Conservation (phyloP, 2,797 vertebrate genomes). For the Chelon labrosus region DNA sequence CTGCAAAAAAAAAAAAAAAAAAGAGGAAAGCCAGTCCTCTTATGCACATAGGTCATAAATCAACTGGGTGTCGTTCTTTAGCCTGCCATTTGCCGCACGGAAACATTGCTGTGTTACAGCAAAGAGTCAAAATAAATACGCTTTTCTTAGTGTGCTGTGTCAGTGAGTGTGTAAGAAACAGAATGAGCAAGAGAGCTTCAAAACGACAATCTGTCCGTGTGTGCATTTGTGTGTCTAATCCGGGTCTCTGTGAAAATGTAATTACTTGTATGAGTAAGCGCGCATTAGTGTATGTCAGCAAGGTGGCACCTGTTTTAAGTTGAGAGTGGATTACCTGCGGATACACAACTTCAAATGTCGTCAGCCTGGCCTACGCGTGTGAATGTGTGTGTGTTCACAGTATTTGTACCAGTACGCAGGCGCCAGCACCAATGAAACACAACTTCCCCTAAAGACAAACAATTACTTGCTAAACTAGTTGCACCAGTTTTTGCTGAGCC, state of each 20-base stretch:
- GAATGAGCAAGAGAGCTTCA: slow-evolving; percentile 50
- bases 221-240: slow-evolving; percentile 49
- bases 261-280: slow-evolving; percentile 82
- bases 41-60: slow-evolving; percentile 75
- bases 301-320: slow-evolving; percentile 78
- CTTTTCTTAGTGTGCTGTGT: slow-evolving; percentile 70
- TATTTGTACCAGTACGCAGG: slow-evolving; percentile 27
- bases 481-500: slow-evolving; percentile 64
- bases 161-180: slow-evolving; percentile 64
- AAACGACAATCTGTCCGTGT: slow-evolving; percentile 46
- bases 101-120: slow-evolving; percentile 77
- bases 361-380: slow-evolving; percentile 27
- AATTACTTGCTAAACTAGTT: slow-evolving; percentile 75
- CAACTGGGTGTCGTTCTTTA: slow-evolving; percentile 71
- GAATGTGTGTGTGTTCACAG: slow-evolving; percentile 5
- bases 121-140: slow-evolving; percentile 79
- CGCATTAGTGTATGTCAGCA: slow-evolving; percentile 77
- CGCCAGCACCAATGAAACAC: slow-evolving; percentile 30
- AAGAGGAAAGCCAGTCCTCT: slow-evolving; percentile 59
- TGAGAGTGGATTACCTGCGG: slow-evolving; percentile 73
- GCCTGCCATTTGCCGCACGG: slow-evolving; percentile 77
- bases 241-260: slow-evolving; percentile 78
- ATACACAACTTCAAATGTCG: slow-evolving; percentile 67
- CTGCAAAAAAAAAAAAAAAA: background rate
- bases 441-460: slow-evolving; percentile 64